These are phyloP conservation scores for Tipula unca DNA, from an alignment of 2,888 invertebrate species.

Conservation along the genomic window DNA sequence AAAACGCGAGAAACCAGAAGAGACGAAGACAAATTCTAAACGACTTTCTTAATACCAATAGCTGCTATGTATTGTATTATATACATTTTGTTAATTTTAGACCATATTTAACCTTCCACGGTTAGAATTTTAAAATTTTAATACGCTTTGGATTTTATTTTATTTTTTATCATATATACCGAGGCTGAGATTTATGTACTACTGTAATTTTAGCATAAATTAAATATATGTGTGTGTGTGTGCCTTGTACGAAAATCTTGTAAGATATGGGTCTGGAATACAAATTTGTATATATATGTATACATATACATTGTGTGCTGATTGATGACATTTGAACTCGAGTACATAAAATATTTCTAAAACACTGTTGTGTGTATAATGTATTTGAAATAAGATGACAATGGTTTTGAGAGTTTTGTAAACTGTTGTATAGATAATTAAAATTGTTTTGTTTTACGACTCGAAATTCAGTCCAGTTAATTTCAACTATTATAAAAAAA, in stretches of 20 bases:
- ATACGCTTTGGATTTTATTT: neutral
- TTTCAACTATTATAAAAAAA: too few relatives aligned
- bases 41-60: conserved; percentile 8
- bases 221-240: too few relatives aligned
- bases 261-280: neutral
- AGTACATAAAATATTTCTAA: too few relatives aligned
- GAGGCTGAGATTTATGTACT: neutral
- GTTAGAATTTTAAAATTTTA: neutral
- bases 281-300: neutral
- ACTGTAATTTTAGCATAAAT: neutral
- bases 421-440: too few relatives aligned
- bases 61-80: too few relatives aligned
- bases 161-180: neutral
- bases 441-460: too few relatives aligned
- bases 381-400: too few relatives aligned
- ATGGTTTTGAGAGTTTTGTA: too few relatives aligned
- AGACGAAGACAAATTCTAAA: conserved; percentile 8
- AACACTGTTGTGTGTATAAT: too few relatives aligned
- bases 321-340: neutral
- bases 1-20: neutral
- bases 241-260: neutral
- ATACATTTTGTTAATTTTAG: neutral
- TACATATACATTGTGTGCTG: neutral
- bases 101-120: neutral
- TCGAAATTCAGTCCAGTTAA: too few relatives aligned